Evolutionary conservation across 2,113 vertebrate genomes (phyloP).

Genomic region (Tachuris rubrigastra): DNA sequence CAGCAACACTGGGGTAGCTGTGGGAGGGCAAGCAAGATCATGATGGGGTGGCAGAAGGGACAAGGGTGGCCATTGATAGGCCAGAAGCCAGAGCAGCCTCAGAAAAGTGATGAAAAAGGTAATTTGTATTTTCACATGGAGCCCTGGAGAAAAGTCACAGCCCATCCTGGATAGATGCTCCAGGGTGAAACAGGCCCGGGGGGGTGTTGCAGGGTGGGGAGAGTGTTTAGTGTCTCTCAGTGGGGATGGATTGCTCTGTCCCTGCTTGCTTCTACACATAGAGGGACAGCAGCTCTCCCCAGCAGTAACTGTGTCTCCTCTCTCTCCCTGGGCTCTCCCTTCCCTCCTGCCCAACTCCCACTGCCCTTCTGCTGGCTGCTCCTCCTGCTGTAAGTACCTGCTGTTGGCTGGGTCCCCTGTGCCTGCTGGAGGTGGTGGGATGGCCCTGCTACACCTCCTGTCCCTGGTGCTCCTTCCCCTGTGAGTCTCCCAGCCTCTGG

Average conservation of each 20-base stretch:
- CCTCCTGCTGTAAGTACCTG: constrained; percentile 42
- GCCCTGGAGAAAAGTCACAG: background rate
- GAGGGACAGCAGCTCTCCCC: background rate
- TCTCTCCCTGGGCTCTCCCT: background rate
- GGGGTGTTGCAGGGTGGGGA: background rate
- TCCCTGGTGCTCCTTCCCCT: background rate
- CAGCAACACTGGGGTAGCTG: fast-evolving
- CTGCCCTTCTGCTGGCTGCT: background rate
- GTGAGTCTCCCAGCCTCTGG: background rate
- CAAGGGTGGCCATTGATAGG: fast-evolving
- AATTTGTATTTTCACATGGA: background rate
- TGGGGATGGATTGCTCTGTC: background rate
- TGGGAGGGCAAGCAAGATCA: background rate
- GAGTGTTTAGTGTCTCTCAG: background rate
- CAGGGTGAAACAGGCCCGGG: background rate
- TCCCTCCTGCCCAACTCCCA: background rate
- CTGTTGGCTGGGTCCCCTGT: background rate
- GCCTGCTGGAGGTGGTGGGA: background rate
- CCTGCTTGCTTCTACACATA: background rate
- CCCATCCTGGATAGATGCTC: background rate
- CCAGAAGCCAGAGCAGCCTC: background rate
- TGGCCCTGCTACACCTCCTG: background rate
- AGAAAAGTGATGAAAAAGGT: background rate
- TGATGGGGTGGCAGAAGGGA: background rate
- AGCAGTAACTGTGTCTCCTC: background rate